Evolutionary conservation across 2,888 invertebrate species (phyloP).

Genomic region (Laspeyria flexula): DNA sequence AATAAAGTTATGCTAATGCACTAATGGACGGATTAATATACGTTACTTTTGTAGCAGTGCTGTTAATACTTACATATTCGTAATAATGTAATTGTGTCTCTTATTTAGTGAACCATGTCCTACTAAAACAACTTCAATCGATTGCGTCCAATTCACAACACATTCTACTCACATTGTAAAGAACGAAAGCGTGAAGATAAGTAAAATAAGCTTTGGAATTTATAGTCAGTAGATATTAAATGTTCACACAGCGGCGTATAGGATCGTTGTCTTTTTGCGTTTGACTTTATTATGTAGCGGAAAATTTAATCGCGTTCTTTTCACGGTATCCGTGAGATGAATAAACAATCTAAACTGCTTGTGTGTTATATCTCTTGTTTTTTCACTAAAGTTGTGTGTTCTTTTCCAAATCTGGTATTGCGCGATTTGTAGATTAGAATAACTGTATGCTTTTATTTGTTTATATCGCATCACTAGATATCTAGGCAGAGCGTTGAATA

Average conservation of each 20-base stretch:
- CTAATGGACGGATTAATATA: too few species aligned
- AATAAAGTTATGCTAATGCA: too few species aligned
- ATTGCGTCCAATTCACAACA: conserved; percentile 1
- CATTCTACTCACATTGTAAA: conserved; percentile 18
- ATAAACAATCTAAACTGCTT: conserved; percentile 69
- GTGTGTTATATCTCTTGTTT: conserved; percentile 45
- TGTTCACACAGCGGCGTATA: conserved; percentile 41
- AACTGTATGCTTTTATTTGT: too few species aligned
- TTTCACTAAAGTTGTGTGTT: conserved; percentile 54
- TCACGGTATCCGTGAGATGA: conserved; percentile 75
- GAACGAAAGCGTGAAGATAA: conserved; percentile 18
- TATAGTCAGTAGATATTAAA: conserved; percentile 44
- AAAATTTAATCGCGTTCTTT: conserved; percentile 79
- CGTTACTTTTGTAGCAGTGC: too few species aligned
- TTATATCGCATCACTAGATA: too few species aligned
- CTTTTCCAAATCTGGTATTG: conserved; percentile 35
- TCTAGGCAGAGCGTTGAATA: too few species aligned
- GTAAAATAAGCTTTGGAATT: conserved; percentile 35
- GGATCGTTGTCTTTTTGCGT: conserved; percentile 60
- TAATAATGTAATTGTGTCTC: too few species aligned
- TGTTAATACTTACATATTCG: too few species aligned
- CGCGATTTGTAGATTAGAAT: conserved; percentile 4
- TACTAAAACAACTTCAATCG: background rate
- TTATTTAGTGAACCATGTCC: too few species aligned
- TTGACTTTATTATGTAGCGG: conserved; percentile 76